Base-by-base conservation (phyloP, 1,140 invertebrate species). In the Trichonephila inaurata region DNA sequence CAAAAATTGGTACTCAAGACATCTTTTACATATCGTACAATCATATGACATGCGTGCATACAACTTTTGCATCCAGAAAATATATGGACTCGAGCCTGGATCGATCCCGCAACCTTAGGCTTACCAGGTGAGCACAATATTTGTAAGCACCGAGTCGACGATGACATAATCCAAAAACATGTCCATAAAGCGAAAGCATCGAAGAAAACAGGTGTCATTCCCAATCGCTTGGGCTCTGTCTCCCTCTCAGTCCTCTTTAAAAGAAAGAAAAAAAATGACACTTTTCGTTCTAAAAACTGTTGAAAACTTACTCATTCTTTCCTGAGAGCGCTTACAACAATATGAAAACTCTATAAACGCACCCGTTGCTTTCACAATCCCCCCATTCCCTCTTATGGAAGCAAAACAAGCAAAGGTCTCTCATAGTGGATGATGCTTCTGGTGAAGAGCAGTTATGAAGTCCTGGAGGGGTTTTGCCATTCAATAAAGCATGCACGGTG, bases 281-380 rank as follows among this genome's bases (percentile, higher is more conserved):
- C 21, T 85, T 85, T 60, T 24, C 19, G 21, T 58, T 24, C 58
- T 60, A 58, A 85, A 85, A 85, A 58, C 14, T 85, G 82, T 85
- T 85, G 82, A 60, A 85, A 85, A 85, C 82, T 85, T 33, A 85
- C 44, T 85, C 58, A 85, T 1, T 60, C 51, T 85, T 60, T 85
- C 82, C 24, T 60, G 14, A 18, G 58, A 14, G 44, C 14, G 8
- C 44, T 44, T 85, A 21, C 44, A 85, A 60, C 82, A 58, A 85
- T 24, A 44, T 21, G 81, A 21, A 16, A 51, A 16, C 33, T 33
- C 72, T 77, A 6, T 18, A 72, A 72, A 72, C 18, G 12, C 24
- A 16, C 69, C 28, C 33, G 7, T 28, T 5, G 72, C 72, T 33
- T 33, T 40, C 72, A 77, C 5, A 33, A 18, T 14, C 69, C 33